phyloP scores from a whole-genome alignment of 2,797 vertebrate genomes.

The Mus caroli region DNA sequence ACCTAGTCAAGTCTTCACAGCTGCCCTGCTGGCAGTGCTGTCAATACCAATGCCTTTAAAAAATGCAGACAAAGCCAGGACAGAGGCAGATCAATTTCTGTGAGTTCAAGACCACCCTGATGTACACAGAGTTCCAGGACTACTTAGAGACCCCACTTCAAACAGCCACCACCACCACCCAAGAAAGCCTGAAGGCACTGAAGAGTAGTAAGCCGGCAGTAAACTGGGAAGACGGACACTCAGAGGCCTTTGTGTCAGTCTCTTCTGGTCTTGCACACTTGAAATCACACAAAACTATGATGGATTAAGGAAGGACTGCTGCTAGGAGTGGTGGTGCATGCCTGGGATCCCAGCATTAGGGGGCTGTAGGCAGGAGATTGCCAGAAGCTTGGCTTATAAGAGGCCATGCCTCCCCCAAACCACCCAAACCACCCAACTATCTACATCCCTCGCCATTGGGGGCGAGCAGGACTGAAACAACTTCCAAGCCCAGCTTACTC shows the following conservation, averaged over 20 bases:
- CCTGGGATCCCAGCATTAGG: not conserved
- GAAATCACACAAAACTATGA: not conserved
- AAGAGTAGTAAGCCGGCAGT: not conserved
- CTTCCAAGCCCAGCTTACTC: constrained; percentile 91
- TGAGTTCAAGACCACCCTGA: not conserved
- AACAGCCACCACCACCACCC: not conserved
- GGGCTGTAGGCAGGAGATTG: not conserved
- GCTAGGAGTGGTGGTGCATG: not conserved
- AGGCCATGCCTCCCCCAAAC: not conserved
- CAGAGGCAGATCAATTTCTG: not conserved
- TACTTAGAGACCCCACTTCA: not conserved
- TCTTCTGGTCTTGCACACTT: not conserved
- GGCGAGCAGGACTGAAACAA: not conserved
- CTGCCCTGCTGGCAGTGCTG: not conserved
- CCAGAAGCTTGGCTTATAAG: not conserved
- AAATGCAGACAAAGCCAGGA: not conserved
- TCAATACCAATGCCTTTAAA: not conserved
- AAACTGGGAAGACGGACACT: no score
- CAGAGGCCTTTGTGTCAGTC: not conserved
- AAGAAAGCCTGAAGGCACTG: no score
- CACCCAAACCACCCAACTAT: not conserved
- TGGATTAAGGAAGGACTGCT: not conserved
- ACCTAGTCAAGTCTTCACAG: not conserved
- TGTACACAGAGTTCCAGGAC: not conserved
- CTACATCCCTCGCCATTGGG: not conserved